Base-by-base conservation (phyloP, 2,888 invertebrate genomes). In the Nymphalis urticae region DNA sequence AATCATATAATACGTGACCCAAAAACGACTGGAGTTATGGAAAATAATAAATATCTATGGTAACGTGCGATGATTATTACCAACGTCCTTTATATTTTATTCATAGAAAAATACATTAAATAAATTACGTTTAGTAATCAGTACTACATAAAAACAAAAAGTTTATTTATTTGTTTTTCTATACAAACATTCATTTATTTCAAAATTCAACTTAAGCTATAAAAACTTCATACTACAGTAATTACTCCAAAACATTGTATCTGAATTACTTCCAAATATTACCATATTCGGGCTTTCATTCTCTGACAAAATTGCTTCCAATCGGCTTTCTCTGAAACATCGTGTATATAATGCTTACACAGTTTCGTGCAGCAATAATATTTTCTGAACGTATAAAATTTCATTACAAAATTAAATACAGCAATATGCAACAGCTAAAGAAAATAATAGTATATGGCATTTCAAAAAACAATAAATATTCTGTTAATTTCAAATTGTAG, bases 231-330 rank as follows among this genome's bases (percentile, higher is more conserved):
- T 56, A 48, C 21, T 13, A 21, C 48, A 36, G 54, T 66, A 66
- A 62, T 66, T 66, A 62, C 66, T 48, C 42, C 62, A 62, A 62
- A 61, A 62, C 66, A 62, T 61, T 61, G 54, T 66, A 66, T 66
- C 61, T 62, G 66, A 54, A 66, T 66, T 66, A 66, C 62, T 66
- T 17, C 42, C 66, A 56, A 66, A 66, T 66, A 66, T 66, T 62
- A 66, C 66, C 54, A 66, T 66, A 66, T 66, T 66, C 62, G 13
- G 13, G 61, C 48, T 62, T 66, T 66, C 61, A 48, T 62, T 66
- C 54, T 66, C 62, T 66, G 66, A 27, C 62, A 48, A 66, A 66
- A 66, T 66, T 62, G 66, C 66, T 56, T 66, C 66, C 54, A 62
- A 66, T 66, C 60, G 60, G 66, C 66, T 61, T 53, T 61, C 66